Evolutionary conservation across 2,797 vertebrate genomes (phyloP).

Genomic region (Rhynchotus rufescens): DNA sequence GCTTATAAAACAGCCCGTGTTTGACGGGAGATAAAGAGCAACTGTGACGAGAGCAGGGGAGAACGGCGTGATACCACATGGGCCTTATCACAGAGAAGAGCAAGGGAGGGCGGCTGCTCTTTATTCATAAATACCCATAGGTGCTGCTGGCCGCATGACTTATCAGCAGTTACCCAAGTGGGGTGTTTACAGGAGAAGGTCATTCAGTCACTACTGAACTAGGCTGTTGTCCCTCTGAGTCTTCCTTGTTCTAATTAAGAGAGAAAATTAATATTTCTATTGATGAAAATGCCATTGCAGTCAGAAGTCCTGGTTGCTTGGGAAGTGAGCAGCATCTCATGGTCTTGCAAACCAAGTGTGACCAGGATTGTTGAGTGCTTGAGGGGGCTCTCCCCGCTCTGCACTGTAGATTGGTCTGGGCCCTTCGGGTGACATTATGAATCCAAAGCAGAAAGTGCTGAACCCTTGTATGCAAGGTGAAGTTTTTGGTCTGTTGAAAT

Average conservation of each 20-base stretch:
- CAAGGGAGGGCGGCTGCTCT: background rate
- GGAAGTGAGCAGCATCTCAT: background rate
- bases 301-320: background rate
- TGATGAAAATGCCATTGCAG: background rate
- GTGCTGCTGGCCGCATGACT: constrained; percentile 36
- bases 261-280: background rate
- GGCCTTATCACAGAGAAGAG: background rate
- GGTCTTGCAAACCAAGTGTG: background rate
- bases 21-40: background rate
- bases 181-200: constrained; percentile 10
- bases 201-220: background rate
- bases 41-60: background rate
- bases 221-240: background rate
- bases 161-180: background rate
- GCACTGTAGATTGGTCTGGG: background rate
- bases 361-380: background rate
- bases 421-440: background rate
- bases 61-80: background rate
- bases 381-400: background rate
- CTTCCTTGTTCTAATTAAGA: constrained; percentile 21
- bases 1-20: background rate
- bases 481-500: background rate
- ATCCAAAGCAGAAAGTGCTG: no score
- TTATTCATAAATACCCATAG: background rate
- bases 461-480: background rate